A percentile compares a stretch with the other conserved stretches of the same genome.
Evolutionary conservation across 2,888 invertebrate species (phyloP).

Genomic region (Yponomeuta cagnagella): DNA sequence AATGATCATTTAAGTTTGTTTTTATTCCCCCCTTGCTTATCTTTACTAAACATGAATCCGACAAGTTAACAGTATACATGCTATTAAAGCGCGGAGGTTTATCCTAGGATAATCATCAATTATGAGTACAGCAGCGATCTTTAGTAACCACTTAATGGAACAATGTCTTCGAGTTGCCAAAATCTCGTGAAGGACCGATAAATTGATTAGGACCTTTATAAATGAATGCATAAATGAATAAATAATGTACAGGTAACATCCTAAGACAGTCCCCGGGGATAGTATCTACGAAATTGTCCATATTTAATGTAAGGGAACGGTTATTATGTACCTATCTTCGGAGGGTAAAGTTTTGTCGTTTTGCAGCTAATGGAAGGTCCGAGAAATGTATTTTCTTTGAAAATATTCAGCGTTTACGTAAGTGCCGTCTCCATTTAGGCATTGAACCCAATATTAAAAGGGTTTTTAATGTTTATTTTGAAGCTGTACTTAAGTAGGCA

Average conservation of each 20-base stretch:
- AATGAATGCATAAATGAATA: constrained; percentile 1
- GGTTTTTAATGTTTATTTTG: background rate
- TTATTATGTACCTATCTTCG: constrained; percentile 23
- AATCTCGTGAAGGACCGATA: constrained; percentile 4
- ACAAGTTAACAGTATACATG: no score
- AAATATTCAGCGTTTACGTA: constrained; percentile 11
- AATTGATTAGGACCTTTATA: background rate
- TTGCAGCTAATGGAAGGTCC: constrained; percentile 12
- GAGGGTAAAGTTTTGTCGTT: constrained; percentile 3
- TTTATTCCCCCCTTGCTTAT: no score
- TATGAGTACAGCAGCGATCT: no score
- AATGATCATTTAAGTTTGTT: no score
- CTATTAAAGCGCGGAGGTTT: no score
- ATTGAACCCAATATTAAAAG: background rate
- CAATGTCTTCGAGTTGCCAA: background rate
- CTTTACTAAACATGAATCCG: no score
- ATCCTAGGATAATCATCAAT: no score
- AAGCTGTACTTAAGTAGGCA: background rate
- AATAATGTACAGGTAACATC: constrained; percentile 7
- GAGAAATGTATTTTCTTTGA: constrained; percentile 5
- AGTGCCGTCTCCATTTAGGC: constrained; percentile 22
- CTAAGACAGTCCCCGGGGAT: constrained; percentile 17
- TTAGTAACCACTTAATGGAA: no score
- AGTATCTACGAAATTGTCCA: constrained; percentile 34
- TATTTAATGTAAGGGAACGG: constrained; percentile 42